Evolutionary conservation across 2,797 vertebrate genomes (phyloP).

Genomic region (Pseudochromis fuscus): DNA sequence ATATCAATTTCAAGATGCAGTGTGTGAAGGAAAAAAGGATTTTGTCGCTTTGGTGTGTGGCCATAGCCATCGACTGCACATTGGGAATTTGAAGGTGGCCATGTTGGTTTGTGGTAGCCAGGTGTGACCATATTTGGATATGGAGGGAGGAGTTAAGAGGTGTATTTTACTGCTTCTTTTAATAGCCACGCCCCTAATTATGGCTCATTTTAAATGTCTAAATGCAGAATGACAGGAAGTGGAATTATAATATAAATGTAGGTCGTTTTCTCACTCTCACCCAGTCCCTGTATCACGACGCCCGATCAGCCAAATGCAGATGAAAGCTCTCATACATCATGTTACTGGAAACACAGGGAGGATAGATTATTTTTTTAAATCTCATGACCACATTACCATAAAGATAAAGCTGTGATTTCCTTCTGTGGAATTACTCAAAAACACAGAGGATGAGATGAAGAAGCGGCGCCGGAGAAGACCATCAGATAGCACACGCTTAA

Average conservation of each 20-base stretch:
- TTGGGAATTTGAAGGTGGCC: constrained; percentile 13
- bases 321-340: constrained; percentile 48
- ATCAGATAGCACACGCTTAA: constrained; percentile 11
- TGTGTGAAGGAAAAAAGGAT: constrained; percentile 17
- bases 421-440: constrained; percentile 19
- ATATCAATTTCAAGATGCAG: constrained; percentile 7
- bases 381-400: constrained; percentile 46
- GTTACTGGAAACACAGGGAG: constrained; percentile 21
- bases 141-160: background rate
- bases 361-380: constrained; percentile 53
- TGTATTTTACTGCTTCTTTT: constrained; percentile 2
- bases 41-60: constrained; percentile 36
- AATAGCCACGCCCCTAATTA: background rate
- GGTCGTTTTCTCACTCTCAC: constrained; percentile 12
- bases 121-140: too few species aligned
- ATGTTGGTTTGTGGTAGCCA: constrained; percentile 6
- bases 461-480: constrained; percentile 3
- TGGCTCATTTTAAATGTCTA: constrained; percentile 17
- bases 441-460: constrained; percentile 12
- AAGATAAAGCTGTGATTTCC: constrained; percentile 44
- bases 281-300: constrained; percentile 25
- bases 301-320: constrained; percentile 17
- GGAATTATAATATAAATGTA: constrained; percentile 19
- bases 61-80: too few species aligned
- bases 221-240: constrained; percentile 1